Percentiles rank a stretch among this genome's conserved stretches.
phyloP scores from a whole-genome alignment of 2,888 invertebrate genomes.

The Argyresthia goedartella region DNA sequence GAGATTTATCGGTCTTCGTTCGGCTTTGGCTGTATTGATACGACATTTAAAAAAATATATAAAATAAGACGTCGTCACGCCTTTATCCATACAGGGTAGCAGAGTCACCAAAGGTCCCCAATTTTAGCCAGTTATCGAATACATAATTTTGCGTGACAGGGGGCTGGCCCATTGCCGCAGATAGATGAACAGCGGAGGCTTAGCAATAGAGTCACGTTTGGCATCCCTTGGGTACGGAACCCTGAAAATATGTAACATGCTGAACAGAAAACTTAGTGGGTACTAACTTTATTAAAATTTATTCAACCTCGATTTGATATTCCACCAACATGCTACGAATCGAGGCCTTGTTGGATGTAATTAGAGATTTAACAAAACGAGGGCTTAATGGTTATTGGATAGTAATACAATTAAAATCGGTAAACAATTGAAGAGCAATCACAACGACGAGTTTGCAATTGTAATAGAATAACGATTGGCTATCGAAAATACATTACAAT shows the following conservation, averaged over 20 bases:
- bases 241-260: background rate
- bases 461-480: background rate
- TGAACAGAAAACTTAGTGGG: background rate
- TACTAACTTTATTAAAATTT: background rate
- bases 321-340: background rate
- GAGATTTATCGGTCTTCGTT: no score
- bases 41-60: background rate
- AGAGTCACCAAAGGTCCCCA: no score
- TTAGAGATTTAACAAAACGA: no score
- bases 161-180: no score
- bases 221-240: no score
- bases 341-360: background rate
- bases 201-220: no score
- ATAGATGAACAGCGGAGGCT: no score
- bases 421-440: background rate
- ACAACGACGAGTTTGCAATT: background rate
- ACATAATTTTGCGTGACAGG: no score
- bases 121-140: no score
- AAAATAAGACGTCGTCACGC: no score
- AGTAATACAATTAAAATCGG: background rate
- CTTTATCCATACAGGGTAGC: no score
- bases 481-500: background rate
- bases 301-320: no score
- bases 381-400: background rate
- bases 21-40: background rate